Evolutionary conservation across 2,888 invertebrate genomes (phyloP).

Genomic region (Lamproptera curius): DNA sequence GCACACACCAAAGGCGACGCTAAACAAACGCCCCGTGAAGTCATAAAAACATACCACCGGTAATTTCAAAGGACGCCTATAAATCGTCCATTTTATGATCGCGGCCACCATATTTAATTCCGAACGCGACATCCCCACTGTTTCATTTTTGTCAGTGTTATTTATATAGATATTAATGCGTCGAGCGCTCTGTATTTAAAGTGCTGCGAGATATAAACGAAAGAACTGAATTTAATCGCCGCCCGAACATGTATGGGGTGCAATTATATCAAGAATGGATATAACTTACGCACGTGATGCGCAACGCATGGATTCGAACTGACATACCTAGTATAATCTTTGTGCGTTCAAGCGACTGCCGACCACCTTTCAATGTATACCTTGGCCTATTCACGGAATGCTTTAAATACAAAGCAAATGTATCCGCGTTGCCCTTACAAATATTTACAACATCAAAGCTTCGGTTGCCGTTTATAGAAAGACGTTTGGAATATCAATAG

Average conservation of each 20-base stretch:
- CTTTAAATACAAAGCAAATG: slow-evolving; percentile 33
- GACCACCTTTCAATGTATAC: slow-evolving; percentile 43
- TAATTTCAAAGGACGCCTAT: slow-evolving; percentile 75
- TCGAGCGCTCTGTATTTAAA: slow-evolving; percentile 43
- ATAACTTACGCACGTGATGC: neutral
- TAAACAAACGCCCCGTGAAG: slow-evolving; percentile 72
- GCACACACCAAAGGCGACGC: slow-evolving; percentile 59
- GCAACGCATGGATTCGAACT: slow-evolving; percentile 33
- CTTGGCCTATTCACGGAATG: slow-evolving; percentile 33
- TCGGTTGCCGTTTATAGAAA: slow-evolving; percentile 46
- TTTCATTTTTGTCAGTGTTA: slow-evolving; percentile 57
- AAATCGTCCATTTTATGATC: slow-evolving; percentile 76
- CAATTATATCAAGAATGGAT: neutral
- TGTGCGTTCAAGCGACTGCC: slow-evolving; percentile 41
- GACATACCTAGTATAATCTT: slow-evolving; percentile 31
- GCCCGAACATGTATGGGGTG: too few relatives aligned
- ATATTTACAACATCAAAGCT: slow-evolving; percentile 56
- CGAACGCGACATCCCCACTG: slow-evolving; percentile 57
- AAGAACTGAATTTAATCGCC: too few relatives aligned
- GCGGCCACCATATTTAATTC: slow-evolving; percentile 72
- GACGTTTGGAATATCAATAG: slow-evolving; percentile 23
- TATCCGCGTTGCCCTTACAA: slow-evolving; percentile 48
- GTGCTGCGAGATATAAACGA: too few relatives aligned
- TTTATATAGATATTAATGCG: slow-evolving; percentile 61
- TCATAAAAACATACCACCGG: slow-evolving; percentile 71